Base-by-base conservation (phyloP, 2,113 vertebrate species). In the Bombycilla garrulus region DNA sequence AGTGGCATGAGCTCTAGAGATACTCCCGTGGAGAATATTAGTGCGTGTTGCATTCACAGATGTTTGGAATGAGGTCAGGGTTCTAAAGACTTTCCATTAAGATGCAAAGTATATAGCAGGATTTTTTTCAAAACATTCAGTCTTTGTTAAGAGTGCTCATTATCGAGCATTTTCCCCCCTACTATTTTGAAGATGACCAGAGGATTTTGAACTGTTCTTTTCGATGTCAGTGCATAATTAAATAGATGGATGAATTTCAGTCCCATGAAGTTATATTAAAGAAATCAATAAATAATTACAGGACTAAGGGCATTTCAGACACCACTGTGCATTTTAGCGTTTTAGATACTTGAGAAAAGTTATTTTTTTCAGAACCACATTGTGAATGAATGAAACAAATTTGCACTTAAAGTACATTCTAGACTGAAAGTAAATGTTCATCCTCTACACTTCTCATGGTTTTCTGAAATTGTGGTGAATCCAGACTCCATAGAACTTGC, bases 61-160 rank as follows among this genome's bases (percentile, higher is more conserved):
- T 71, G 44, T 94, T 90, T 93, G 93, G 88, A 92, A 88, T 85
- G 35, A 40, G 36, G 60, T 96, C 93, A 97, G 65, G 57, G 70
- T 82, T 95, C 47, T 64, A 80, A 81, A 91, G 77, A 42, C 61
- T 65, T 97, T 94, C 73, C 77, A 73, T 92, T 96, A 92, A 76
- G 74, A 88, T 62, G 44, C 8, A 6, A 40, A 86, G 51, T 80
- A 65, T 66, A 60, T 57, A 90, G 45, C 38, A 70, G 40, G 22
- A 24, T 29, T 64, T 90, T 86, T 84, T 91, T 88, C 66, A 82
- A 92, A 90, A 35, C 8, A 1, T 78, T 95, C 33, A 56, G 16
- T 85, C 28, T 81, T 73, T 48, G 9, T 71, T 86, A 81, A 74
- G 36, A 56, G 29, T 71, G 16, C 16, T 74, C 12, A 29, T 95